Evolutionary conservation across 2,797 vertebrate species (phyloP), one percentile per base, ranked within the genome.

Genomic region (Rhadinocentrus ornatus): DNA sequence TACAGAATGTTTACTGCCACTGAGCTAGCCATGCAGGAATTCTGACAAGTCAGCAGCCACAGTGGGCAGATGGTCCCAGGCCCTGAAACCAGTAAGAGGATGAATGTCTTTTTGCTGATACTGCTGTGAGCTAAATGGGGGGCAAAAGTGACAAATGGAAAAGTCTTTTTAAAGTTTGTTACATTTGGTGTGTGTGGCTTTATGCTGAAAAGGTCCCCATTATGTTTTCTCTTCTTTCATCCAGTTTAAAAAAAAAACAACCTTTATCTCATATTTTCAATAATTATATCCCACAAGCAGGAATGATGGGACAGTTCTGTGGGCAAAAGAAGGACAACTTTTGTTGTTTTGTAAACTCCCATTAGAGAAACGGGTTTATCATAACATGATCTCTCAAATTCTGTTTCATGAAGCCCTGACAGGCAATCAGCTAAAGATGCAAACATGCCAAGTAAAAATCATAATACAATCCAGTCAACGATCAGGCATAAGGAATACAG

Each of bases 91-190:
- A 59, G 67, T 52, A 31, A 22, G 20, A 48, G 46, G 60, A 32
- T 50, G 31, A 62, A 65, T 29, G 73, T 0, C 22, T 24, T 35
- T n/a, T 11, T 9, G 37, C 65, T 18, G 58, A 58, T 6, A 32
- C 41, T 58, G 55, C 46, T 69, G 39, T 59, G 71, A 62, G 60
- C 32, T 75, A 72, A 77, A 66, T 2, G 46, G 27, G 37, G 22
- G 32, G 24, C 73, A 77, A 78, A 73, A 77, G 59, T 31, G 70
- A 67, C 61, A 67, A 74, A 29, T 27, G 26, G 8, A 37, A 11
- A 59, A 46, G 34, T 61, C 39, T 54, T 26, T 50, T 48, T 53
- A 13, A n/a, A 63, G 13, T 24, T 53, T 24, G 2, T 60, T 68
- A 3, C 6, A 18, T 48, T 55, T 39, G 7, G 34, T 41, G 29